phyloP scores from a whole-genome alignment of 1,140 invertebrate genomes.

The Caenorhabditis latens region DNA sequence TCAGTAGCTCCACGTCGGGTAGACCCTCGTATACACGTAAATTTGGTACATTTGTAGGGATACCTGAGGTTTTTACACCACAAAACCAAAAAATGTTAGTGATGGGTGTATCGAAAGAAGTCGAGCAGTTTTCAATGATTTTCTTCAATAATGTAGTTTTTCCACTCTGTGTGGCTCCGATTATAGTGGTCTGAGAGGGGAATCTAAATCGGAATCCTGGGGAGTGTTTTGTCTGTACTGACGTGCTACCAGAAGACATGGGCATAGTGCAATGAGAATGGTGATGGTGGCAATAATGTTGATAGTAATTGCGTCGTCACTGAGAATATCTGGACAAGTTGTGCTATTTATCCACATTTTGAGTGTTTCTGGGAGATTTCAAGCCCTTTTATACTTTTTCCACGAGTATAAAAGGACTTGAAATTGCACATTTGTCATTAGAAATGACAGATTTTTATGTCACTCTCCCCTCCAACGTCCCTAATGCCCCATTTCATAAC shows the following conservation, averaged over 20 bases:
- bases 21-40: not conserved
- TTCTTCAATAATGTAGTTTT: too few relatives aligned
- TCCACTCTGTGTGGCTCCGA: not conserved
- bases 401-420: too few relatives aligned
- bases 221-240: too few relatives aligned
- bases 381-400: too few relatives aligned
- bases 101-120: not conserved
- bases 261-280: not conserved
- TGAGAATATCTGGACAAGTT: too few relatives aligned
- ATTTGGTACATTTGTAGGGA: not conserved
- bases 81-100: slow-evolving; percentile 2
- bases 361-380: too few relatives aligned
- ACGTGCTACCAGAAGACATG: not conserved
- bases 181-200: not conserved
- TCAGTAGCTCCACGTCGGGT: not conserved
- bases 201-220: not conserved
- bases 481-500: not conserved
- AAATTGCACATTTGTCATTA: not conserved
- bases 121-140: not conserved
- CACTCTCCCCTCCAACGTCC: not conserved
- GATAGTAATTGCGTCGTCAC: not conserved
- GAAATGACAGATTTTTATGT: not conserved
- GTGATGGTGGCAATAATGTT: not conserved
- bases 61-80: not conserved
- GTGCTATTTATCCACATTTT: too few relatives aligned